Conservation (phyloP, 2,797 vertebrate genomes). For the Molossus alvarezi region DNA sequence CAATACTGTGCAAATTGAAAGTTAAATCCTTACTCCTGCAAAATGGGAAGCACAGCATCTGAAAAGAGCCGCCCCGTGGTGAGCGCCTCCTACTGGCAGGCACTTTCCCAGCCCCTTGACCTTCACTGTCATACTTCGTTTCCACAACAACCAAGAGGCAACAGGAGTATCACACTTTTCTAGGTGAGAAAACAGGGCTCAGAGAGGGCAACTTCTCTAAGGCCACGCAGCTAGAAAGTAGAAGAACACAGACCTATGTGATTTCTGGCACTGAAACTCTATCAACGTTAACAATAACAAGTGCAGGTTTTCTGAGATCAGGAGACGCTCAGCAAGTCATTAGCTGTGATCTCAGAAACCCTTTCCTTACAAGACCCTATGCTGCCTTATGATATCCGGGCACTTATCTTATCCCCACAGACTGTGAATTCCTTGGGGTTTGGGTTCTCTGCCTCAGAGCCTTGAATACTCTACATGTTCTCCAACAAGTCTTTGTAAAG, state of each 20-base stretch:
- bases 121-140: constrained; percentile 34
- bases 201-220: constrained; percentile 18
- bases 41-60: background rate
- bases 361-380: background rate
- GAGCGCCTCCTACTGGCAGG: background rate
- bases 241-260: background rate
- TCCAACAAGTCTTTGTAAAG: background rate
- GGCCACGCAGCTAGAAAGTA: background rate
- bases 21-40: background rate
- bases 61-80: background rate
- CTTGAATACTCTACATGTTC: background rate
- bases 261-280: background rate
- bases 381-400: background rate
- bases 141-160: constrained; percentile 9
- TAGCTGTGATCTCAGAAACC: background rate
- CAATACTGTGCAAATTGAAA: background rate
- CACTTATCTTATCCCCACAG: background rate
- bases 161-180: background rate
- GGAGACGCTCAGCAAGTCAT: background rate
- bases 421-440: background rate
- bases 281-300: background rate
- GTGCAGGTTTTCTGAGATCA: background rate
- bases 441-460: background rate
- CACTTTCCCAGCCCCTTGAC: background rate
- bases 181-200: constrained; percentile 18